phyloP scores from a whole-genome alignment of 2,113 vertebrate genomes.

The Thamnaconus septentrionalis region DNA sequence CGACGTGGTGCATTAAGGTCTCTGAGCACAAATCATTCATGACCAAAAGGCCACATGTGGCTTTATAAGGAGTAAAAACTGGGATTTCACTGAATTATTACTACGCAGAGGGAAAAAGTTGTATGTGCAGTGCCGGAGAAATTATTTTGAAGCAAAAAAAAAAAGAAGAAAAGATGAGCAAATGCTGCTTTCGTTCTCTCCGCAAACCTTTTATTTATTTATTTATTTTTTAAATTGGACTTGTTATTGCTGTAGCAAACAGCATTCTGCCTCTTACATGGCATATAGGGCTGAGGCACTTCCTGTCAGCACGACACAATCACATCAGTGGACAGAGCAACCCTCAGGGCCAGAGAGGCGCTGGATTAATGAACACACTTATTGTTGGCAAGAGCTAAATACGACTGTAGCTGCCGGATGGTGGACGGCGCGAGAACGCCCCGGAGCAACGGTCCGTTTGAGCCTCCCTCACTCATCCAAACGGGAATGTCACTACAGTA shows the following conservation, averaged over 20 bases:
- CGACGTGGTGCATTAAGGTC: conserved; percentile 64
- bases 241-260: conserved; percentile 13
- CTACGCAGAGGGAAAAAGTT: conserved; percentile 22
- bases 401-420: no score
- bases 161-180: conserved; percentile 5
- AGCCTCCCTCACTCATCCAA: no score
- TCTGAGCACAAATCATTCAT: conserved; percentile 69
- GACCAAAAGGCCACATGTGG: conserved; percentile 49
- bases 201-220: conserved; percentile 11
- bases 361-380: conserved; percentile 63
- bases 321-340: conserved; percentile 47
- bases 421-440: no score
- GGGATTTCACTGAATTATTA: conserved; percentile 66
- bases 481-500: no score
- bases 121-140: conserved; percentile 6
- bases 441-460: no score
- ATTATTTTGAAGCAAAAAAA: conserved; percentile 8
- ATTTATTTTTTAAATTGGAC: conserved; percentile 18
- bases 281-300: conserved; percentile 17
- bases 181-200: conserved; percentile 5
- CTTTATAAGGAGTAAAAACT: conserved; percentile 54
- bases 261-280: conserved; percentile 8
- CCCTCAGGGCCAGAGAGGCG: conserved; percentile 46
- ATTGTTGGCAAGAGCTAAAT: conserved; percentile 38
- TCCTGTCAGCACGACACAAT: conserved; percentile 56